Evolutionary conservation across 2,113 vertebrate genomes (phyloP).

Genomic region (Chaetodon trifascialis): DNA sequence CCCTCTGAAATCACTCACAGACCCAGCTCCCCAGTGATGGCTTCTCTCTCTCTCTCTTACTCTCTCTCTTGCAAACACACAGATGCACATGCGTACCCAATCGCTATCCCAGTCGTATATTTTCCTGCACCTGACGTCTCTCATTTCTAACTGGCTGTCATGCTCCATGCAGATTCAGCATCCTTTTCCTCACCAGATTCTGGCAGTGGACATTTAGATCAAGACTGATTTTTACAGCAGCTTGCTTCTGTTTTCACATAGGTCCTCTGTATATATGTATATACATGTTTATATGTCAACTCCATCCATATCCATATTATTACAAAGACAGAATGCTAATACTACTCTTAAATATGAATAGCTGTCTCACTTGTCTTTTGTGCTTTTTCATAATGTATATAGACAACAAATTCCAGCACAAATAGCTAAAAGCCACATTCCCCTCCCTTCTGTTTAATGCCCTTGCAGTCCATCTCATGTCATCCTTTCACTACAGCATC

Average conservation of each 20-base stretch:
- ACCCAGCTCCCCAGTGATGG: slow-evolving; percentile 43
- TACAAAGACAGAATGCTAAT: background rate
- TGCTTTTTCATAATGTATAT: background rate
- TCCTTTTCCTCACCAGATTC: slow-evolving; percentile 28
- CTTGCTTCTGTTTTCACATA: slow-evolving; percentile 26
- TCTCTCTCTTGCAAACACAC: slow-evolving; percentile 30
- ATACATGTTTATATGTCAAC: no score
- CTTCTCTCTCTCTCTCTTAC: slow-evolving; percentile 27
- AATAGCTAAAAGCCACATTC: slow-evolving; percentile 14
- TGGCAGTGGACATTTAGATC: slow-evolving; percentile 20
- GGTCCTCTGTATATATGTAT: slow-evolving; percentile 16
- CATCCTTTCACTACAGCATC: slow-evolving; percentile 28
- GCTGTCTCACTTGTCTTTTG: background rate
- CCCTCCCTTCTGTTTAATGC: slow-evolving; percentile 7
- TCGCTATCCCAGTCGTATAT: background rate
- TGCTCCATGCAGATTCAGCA: slow-evolving; percentile 34
- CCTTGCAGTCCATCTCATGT: slow-evolving; percentile 26
- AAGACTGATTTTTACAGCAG: slow-evolving; percentile 20
- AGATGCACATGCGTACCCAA: slow-evolving; percentile 15
- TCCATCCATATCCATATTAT: background rate
- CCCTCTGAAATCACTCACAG: slow-evolving; percentile 76
- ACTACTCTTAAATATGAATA: no score
- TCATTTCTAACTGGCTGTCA: slow-evolving; percentile 40
- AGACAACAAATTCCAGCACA: slow-evolving; percentile 4
- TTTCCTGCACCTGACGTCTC: slow-evolving; percentile 24